Evolutionary conservation across 2,113 vertebrate genomes (phyloP), one percentile per base, ranked within the genome.

Genomic region (Syngnathus floridae): DNA sequence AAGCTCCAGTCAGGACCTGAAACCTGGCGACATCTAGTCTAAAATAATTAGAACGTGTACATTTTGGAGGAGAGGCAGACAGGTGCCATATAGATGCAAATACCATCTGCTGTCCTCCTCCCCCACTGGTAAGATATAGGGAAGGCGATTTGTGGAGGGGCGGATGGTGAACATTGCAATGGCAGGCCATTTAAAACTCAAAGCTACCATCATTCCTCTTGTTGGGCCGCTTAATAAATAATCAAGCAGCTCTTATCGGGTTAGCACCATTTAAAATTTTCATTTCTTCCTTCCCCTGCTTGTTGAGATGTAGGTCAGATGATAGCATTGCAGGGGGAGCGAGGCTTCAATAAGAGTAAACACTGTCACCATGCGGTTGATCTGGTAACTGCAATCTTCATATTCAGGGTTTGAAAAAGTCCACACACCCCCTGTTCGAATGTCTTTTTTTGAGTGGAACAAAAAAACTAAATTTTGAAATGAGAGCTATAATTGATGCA

Each of bases 231-330:
- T 62, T 43, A 69, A 80, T 88, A 74, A 83, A 82, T 81, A 81
- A 81, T 76, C 68, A 71, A 63, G 26, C 55, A 70, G 74, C 57
- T 71, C 41, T 77, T 79, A 71, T 64, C 64, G 22, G 64, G 74
- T 72, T 73, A 72, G 74, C 40, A 40, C 67, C 54, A 69, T 67
- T 80, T 69, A 67, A 73, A 45, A 77, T 65, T 76, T 46, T 62
- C 26, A 84, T 71, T 58, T 68, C 64, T 58, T 67, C 67, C 61
- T 65, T 75, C 67, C 26, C 45, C 66, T 80, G 79, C 65, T 64
- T 69, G 62, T 68, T 78, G 73, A 79, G 81, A 87, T 88, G 66
- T 88, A 88, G 90, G 89, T 91, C 88, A 88, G 81, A 81, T 79
- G 67, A 66, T 56, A 62, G 64, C 40, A 31, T 74, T 77, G 80